phyloP scores from a whole-genome alignment of 2,888 invertebrate genomes.

The Alsophila aescularia region DNA sequence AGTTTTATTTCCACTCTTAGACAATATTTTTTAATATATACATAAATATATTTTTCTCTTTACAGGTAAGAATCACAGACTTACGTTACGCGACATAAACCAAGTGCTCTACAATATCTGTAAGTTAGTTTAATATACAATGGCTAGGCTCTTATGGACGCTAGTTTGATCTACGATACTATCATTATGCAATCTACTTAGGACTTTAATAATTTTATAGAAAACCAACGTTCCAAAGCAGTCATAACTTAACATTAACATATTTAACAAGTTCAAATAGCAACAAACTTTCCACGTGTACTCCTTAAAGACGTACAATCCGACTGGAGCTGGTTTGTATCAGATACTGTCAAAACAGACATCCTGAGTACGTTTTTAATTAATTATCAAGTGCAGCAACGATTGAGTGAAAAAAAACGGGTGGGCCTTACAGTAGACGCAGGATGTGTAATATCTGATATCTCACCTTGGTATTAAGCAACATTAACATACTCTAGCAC shows the following conservation, averaged over 20 bases:
- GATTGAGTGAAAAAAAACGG: too few relatives aligned
- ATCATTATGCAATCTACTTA: too few relatives aligned
- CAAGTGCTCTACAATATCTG: background rate
- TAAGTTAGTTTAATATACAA: background rate
- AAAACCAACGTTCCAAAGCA: too few relatives aligned
- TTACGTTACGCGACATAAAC: background rate
- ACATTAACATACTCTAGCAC: too few relatives aligned
- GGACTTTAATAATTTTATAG: too few relatives aligned
- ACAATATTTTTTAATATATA: background rate
- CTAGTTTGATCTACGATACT: too few relatives aligned
- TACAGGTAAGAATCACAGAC: conserved; percentile 40
- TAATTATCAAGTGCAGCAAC: too few relatives aligned
- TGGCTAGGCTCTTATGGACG: too few relatives aligned
- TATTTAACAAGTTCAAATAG: conserved; percentile 11
- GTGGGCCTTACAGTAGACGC: conserved; percentile 25
- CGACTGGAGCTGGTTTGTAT: conserved; percentile 41
- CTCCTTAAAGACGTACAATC: conserved; percentile 25
- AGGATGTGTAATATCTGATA: too few relatives aligned
- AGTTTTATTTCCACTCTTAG: background rate
- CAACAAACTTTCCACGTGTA: conserved; percentile 22
- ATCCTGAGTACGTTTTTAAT: conserved; percentile 51
- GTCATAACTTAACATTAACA: too few relatives aligned
- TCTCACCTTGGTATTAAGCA: too few relatives aligned
- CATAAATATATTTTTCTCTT: conserved; percentile 12
- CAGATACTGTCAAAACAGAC: conserved; percentile 40